A percentile compares a stretch with the other conserved stretches of the same genome.
phyloP scores from a whole-genome alignment of 2,113 vertebrate species.

The Haliaeetus leucogaster region DNA sequence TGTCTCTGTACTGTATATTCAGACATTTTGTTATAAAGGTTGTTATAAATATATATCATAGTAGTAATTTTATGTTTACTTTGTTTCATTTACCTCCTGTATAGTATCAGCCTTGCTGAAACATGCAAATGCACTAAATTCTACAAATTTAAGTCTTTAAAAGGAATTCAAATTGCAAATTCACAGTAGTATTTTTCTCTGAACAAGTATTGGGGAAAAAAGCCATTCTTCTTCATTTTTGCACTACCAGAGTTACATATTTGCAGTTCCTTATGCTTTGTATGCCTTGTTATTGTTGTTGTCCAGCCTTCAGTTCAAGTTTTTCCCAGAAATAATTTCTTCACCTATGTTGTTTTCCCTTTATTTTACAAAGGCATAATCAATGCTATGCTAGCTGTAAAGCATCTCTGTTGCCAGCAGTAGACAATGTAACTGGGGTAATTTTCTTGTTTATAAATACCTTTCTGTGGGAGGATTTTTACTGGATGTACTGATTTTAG shows the following conservation, averaged over 20 bases:
- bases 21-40: not conserved
- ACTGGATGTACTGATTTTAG: not conserved
- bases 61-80: not conserved
- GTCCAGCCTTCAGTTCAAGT: not conserved
- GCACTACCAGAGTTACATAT: not conserved
- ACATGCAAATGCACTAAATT: not conserved
- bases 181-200: not conserved
- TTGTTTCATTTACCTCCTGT: not conserved
- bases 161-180: not conserved
- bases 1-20: not conserved
- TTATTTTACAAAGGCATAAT: not conserved
- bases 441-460: not conserved
- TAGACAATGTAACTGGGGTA: not conserved
- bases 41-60: not conserved
- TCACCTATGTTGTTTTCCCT: not conserved
- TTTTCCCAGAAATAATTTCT: not conserved
- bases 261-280: not conserved
- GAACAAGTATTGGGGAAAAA: not conserved
- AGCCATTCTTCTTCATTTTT: constrained; percentile 39
- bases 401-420: not conserved
- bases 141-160: not conserved
- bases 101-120: not conserved
- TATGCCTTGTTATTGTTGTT: not conserved
- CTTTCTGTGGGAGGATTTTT: constrained; percentile 17
- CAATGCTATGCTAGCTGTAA: not conserved